Percentiles rank a stretch among this genome's conserved stretches.
These are phyloP conservation scores for Zophobas morio DNA, from an alignment of 1,140 invertebrate genomes.

Conservation along the genomic window DNA sequence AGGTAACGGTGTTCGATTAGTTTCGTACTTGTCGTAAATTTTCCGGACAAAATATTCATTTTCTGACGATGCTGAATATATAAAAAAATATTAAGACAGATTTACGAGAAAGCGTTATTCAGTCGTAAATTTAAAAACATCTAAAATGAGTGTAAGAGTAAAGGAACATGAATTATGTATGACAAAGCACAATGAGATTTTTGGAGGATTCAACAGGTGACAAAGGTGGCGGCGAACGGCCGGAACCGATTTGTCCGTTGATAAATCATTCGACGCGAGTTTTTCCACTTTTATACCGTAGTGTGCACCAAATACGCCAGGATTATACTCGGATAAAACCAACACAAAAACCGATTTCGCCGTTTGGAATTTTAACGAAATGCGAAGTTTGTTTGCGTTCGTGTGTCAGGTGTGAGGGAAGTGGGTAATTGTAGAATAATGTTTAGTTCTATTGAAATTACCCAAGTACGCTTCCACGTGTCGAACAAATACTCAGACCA, in stretches of 20 bases:
- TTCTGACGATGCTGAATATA: background rate
- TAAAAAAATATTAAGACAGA: constrained; percentile 9
- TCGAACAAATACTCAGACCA: no score
- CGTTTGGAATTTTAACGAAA: no score
- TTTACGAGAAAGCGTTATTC: constrained; percentile 14
- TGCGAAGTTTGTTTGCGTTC: no score
- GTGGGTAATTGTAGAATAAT: no score
- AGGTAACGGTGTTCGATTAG: constrained; percentile 14
- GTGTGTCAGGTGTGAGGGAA: no score
- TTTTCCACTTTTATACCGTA: background rate
- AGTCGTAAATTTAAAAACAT: constrained; percentile 30
- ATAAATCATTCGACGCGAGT: constrained; percentile 30
- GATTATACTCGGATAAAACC: background rate
- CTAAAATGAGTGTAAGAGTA: constrained; percentile 26
- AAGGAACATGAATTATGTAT: constrained; percentile 34
- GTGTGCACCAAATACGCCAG: background rate
- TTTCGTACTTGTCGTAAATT: constrained; percentile 2
- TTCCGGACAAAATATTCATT: constrained; percentile 6
- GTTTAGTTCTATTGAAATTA: no score
- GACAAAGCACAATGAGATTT: constrained; percentile 27
- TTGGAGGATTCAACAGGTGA: constrained; percentile 39
- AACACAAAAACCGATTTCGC: no score
- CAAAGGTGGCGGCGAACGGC: constrained; percentile 34
- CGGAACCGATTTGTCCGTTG: constrained; percentile 32
- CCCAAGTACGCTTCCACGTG: no score